A percentile compares a stretch with the other conserved stretches of the same genome.
These are phyloP conservation scores for Tigriopus japonicus DNA, from an alignment of 1,140 invertebrate genomes.

Conservation along the genomic window DNA sequence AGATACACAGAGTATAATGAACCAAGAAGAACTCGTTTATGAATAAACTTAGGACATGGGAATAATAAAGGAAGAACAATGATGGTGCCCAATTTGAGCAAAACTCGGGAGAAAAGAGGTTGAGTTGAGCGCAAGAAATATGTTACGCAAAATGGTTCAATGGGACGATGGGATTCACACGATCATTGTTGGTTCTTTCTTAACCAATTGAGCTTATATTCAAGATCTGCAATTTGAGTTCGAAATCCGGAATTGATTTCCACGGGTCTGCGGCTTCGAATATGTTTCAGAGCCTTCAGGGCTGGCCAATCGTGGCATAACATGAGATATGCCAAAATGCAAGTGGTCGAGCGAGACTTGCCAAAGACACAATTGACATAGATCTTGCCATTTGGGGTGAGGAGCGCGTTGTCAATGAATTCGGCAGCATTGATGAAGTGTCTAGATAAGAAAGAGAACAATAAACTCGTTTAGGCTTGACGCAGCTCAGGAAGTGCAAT, in stretches of 20 bases:
- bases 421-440: background rate
- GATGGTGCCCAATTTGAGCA: no score
- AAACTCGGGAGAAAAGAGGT: no score
- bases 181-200: background rate
- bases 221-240: constrained; percentile 4
- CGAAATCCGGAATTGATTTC: background rate
- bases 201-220: background rate
- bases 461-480: background rate
- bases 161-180: no score
- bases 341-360: background rate
- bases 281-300: background rate
- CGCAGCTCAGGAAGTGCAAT: background rate
- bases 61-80: no score
- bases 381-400: background rate
- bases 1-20: no score
- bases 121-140: no score
- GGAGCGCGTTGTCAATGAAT: background rate
- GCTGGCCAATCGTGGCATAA: constrained; percentile 3
- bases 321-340: constrained; percentile 11
- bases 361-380: constrained; percentile 12
- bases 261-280: background rate
- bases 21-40: no score
- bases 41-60: no score
- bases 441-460: background rate
- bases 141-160: no score